phyloP scores from a whole-genome alignment of 1,140 invertebrate genomes.

The Achatina immaculata region DNA sequence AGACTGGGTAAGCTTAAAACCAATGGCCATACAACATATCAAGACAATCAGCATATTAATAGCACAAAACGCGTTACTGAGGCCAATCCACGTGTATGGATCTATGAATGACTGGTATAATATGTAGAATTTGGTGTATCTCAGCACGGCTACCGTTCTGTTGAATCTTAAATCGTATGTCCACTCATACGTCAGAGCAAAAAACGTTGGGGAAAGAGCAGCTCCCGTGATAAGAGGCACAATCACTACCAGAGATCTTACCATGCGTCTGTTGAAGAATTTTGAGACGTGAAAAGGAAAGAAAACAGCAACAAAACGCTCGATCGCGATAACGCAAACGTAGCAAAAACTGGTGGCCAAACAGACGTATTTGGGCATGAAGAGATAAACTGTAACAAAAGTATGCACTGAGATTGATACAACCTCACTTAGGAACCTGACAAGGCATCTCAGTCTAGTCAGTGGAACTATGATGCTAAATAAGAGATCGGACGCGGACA shows the following conservation, averaged over 20 bases:
- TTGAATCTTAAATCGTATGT: not conserved
- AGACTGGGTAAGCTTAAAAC: not conserved
- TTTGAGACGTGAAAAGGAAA: slow-evolving; percentile 14
- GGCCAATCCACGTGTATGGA: not conserved
- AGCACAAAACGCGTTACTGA: slow-evolving; percentile 5
- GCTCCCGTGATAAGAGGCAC: not conserved
- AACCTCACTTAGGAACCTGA: not conserved
- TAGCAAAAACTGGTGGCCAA: not conserved
- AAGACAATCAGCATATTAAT: not conserved
- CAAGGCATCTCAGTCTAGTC: not conserved
- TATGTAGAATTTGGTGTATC: not conserved
- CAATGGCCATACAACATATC: slow-evolving; percentile 3
- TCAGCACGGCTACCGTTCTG: not conserved
- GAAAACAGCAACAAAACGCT: slow-evolving; percentile 17
- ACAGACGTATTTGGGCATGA: slow-evolving; percentile 11
- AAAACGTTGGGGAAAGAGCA: not conserved
- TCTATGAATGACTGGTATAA: not conserved
- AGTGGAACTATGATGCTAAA: not conserved
- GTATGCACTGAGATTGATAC: not conserved
- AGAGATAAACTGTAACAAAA: not conserved
- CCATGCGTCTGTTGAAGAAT: not conserved
- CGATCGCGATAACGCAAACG: slow-evolving; percentile 1
- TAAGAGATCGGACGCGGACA: slow-evolving; percentile 9
- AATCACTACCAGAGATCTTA: not conserved
- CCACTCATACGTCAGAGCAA: not conserved